Conservation (phyloP, 2,888 invertebrate genomes). For the Cosmia pyralina region DNA sequence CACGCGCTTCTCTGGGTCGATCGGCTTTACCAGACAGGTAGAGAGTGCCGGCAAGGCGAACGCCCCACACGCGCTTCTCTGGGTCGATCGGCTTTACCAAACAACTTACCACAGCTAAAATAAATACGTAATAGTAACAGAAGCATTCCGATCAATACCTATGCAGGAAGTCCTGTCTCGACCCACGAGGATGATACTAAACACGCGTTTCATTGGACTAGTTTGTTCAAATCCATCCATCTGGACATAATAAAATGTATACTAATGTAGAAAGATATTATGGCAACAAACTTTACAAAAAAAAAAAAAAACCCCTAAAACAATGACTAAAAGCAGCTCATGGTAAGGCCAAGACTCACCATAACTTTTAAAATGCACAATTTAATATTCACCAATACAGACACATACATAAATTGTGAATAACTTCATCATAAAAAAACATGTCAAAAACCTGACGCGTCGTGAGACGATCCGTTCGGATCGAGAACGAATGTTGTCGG, state of each 20-base stretch:
- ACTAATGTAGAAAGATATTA: constrained; percentile 90
- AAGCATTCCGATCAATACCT: constrained; percentile 74
- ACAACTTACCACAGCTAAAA: constrained; percentile 77
- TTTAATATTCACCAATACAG: constrained; percentile 90
- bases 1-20: too few relatives aligned
- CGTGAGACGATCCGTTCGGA: constrained; percentile 76
- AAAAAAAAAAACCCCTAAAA: constrained; percentile 89
- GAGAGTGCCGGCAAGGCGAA: constrained; percentile 52
- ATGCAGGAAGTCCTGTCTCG: constrained; percentile 74
- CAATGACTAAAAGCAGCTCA: constrained; percentile 90
- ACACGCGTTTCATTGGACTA: constrained; percentile 87
- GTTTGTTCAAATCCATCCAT: constrained; percentile 89
- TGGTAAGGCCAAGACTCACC: constrained; percentile 85
- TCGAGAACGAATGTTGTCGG: constrained; percentile 73
- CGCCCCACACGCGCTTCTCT: constrained; percentile 56
- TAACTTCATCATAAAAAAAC: constrained; percentile 90
- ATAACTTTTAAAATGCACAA: constrained; percentile 89
- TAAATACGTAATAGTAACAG: constrained; percentile 82
- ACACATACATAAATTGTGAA: constrained; percentile 90
- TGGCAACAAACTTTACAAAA: constrained; percentile 90
- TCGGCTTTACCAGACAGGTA: too few relatives aligned
- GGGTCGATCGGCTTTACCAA: constrained; percentile 69
- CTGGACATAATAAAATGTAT: constrained; percentile 88
- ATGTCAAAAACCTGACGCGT: constrained; percentile 87
- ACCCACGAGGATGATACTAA: constrained; percentile 75